These are phyloP conservation scores for Solenodon paradoxus DNA, from an alignment of 2,113 vertebrate genomes.

Conservation along the genomic window DNA sequence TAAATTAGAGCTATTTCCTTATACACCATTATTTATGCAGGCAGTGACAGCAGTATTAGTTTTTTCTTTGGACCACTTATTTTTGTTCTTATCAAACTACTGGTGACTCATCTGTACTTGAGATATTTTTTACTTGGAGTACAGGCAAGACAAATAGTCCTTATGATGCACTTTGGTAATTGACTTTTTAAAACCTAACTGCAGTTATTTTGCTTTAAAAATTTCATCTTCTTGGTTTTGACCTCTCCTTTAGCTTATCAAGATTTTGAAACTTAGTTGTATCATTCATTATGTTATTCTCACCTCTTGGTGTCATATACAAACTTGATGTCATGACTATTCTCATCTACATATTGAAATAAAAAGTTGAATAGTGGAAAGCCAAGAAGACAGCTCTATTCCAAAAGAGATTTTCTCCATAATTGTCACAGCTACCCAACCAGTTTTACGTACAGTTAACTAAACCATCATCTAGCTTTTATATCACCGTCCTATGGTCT, in stretches of 20 bases:
- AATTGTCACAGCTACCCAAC: not conserved
- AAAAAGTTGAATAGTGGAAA: not conserved
- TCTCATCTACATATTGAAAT: not conserved
- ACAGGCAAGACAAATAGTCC: conserved; percentile 40
- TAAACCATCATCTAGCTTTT: not conserved
- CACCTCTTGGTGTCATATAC: not conserved
- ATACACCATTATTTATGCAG: conserved; percentile 26
- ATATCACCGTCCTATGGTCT: not conserved
- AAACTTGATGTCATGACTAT: not conserved
- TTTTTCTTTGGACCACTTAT: conserved; percentile 51
- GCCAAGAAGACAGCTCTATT: not conserved
- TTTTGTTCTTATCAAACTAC: conserved; percentile 59
- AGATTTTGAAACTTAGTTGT: conserved; percentile 20
- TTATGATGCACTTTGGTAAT: conserved; percentile 38
- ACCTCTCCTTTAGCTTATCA: not conserved
- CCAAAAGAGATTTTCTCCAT: no score
- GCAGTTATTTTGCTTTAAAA: conserved; percentile 11
- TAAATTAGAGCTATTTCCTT: conserved; percentile 52
- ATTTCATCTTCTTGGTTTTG: conserved; percentile 41
- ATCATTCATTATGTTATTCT: not conserved
- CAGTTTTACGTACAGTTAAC: not conserved
- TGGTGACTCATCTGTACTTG: conserved; percentile 51
- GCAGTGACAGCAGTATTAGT: not conserved
- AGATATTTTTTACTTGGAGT: conserved; percentile 48
- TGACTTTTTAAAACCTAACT: conserved; percentile 44